Conservation (phyloP, 2,888 invertebrate genomes). For the Andrena bicolor region DNA sequence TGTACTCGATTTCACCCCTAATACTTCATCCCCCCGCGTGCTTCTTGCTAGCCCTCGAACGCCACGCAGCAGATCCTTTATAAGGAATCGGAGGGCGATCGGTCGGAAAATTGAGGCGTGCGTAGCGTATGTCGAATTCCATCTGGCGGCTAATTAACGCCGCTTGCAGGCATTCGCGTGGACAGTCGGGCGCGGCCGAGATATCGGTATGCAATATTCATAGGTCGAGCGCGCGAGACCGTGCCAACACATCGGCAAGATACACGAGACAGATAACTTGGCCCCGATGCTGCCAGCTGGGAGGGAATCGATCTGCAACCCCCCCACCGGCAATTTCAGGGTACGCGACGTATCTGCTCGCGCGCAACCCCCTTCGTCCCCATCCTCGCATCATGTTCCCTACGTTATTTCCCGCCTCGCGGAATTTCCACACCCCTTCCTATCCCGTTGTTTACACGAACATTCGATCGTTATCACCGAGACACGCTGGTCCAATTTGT, state of each 20-base stretch:
- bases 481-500: neutral
- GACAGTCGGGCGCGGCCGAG: constrained; percentile 63
- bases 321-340: constrained; percentile 23
- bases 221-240: constrained; percentile 45
- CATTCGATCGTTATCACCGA: constrained; percentile 10
- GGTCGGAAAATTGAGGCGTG: constrained; percentile 30
- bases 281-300: constrained; percentile 30
- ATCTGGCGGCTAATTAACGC: constrained; percentile 74
- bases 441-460: neutral
- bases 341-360: neutral
- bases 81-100: neutral
- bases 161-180: constrained; percentile 60
- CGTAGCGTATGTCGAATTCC: constrained; percentile 62
- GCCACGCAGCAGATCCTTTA: neutral
- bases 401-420: neutral
- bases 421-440: constrained; percentile 1
- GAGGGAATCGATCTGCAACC: constrained; percentile 37
- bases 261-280: constrained; percentile 50
- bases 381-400: neutral
- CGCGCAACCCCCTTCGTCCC: neutral
- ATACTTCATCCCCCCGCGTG: too few species aligned
- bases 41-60: neutral
- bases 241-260: constrained; percentile 43
- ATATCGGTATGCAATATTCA: constrained; percentile 78
- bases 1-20: too few species aligned